phyloP scores from a whole-genome alignment of 2,888 invertebrate genomes.

The Ophion slaviceki region DNA sequence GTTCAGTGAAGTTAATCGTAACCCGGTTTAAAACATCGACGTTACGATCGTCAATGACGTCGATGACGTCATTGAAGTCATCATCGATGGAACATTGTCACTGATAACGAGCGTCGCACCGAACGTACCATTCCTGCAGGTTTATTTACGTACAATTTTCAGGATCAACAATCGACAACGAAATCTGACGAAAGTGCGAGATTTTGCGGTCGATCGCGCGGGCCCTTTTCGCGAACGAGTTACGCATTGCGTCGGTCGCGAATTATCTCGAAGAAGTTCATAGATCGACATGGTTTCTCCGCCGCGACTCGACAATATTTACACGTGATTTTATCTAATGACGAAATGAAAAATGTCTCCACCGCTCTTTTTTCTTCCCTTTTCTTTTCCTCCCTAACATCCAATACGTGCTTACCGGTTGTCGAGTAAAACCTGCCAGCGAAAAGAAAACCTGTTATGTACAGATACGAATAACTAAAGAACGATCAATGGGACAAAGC shows the following conservation, averaged over 20 bases:
- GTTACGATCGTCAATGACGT: neutral
- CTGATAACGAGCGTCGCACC: neutral
- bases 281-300: constrained; percentile 24
- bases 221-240: neutral
- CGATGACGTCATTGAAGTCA: neutral
- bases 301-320: constrained; percentile 53
- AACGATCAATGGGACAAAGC: constrained; percentile 52
- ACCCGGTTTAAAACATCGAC: neutral
- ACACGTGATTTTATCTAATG: constrained; percentile 63
- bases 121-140: neutral
- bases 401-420: constrained; percentile 60
- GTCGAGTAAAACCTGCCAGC: constrained; percentile 67
- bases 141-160: constrained; percentile 1
- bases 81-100: neutral
- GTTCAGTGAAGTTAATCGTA: neutral
- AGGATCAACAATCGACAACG: constrained; percentile 15
- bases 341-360: constrained; percentile 55
- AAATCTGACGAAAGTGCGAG: constrained; percentile 12
- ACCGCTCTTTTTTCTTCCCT: constrained; percentile 20
- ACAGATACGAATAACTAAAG: constrained; percentile 71
- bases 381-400: constrained; percentile 36
- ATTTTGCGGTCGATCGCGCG: constrained; percentile 28
- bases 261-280: constrained; percentile 14
- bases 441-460: constrained; percentile 61
- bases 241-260: neutral